Evolutionary conservation across 1,140 invertebrate species (phyloP).

Genomic region (Monochamus saltuarius): DNA sequence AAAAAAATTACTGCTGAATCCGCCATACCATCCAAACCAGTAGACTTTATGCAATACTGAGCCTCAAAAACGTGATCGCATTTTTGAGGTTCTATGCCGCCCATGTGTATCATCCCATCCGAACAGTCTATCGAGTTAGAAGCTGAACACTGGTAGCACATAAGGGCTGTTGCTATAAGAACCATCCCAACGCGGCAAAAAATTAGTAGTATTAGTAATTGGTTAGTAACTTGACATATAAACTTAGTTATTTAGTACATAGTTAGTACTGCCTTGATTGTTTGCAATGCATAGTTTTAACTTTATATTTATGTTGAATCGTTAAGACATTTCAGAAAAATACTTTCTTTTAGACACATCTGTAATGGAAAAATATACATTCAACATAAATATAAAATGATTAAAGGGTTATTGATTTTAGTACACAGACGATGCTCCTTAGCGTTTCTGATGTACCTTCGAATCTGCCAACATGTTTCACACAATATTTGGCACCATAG

Average conservation of each 20-base stretch:
- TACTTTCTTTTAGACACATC: too few species aligned
- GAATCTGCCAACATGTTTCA: conserved; percentile 91
- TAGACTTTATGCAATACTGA: conserved; percentile 83
- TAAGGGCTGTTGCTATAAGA: conserved; percentile 52
- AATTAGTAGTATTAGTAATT: too few species aligned
- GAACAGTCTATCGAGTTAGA: conserved; percentile 72
- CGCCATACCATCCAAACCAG: conserved; percentile 56
- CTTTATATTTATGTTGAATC: too few species aligned
- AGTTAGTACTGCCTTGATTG: too few species aligned
- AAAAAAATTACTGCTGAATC: background rate
- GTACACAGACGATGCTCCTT: background rate
- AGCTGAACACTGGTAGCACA: conserved; percentile 83
- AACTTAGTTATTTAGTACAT: too few species aligned
- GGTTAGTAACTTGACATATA: too few species aligned
- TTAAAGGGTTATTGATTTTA: background rate
- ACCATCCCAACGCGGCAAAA: background rate
- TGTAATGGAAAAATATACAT: background rate
- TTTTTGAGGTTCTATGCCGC: conserved; percentile 59
- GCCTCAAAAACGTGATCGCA: conserved; percentile 80
- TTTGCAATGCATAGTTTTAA: too few species aligned
- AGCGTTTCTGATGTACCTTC: conserved; percentile 69
- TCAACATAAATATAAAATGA: background rate
- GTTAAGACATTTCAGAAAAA: too few species aligned
- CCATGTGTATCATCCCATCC: conserved; percentile 67
- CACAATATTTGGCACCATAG: conserved; percentile 83